phyloP scores from a whole-genome alignment of 2,797 vertebrate species.

The Strix occidentalis region DNA sequence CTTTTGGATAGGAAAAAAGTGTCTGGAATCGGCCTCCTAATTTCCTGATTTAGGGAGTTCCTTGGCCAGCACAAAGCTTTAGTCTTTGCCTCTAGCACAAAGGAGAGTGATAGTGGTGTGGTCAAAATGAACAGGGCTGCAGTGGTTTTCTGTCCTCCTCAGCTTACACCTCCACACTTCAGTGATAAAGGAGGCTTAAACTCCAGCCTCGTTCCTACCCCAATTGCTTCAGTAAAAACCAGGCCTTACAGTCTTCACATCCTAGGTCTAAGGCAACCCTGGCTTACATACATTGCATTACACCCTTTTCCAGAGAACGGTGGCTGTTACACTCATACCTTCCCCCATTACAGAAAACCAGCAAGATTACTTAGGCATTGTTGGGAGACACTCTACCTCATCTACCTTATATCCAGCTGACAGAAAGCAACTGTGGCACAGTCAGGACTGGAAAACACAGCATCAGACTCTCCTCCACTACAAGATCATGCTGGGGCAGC shows the following conservation, averaged over 20 bases:
- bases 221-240: background rate
- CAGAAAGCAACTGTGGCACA: background rate
- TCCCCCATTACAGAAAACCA: background rate
- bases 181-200: background rate
- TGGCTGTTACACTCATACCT: background rate
- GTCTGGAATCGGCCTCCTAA: background rate
- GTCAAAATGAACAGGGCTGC: background rate
- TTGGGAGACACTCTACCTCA: background rate
- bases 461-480: background rate
- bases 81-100: background rate
- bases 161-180: background rate
- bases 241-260: background rate
- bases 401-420: background rate
- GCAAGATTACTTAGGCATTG: background rate
- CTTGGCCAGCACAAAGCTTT: background rate
- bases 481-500: background rate
- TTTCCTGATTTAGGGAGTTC: background rate
- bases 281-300: rapidly evolving
- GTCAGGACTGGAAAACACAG: background rate
- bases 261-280: background rate
- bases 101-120: background rate
- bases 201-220: background rate
- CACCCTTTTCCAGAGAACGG: background rate
- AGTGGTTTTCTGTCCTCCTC: background rate
- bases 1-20: background rate